Base-by-base conservation (phyloP, 1,140 invertebrate genomes). In the Leptopilina boulardi region DNA sequence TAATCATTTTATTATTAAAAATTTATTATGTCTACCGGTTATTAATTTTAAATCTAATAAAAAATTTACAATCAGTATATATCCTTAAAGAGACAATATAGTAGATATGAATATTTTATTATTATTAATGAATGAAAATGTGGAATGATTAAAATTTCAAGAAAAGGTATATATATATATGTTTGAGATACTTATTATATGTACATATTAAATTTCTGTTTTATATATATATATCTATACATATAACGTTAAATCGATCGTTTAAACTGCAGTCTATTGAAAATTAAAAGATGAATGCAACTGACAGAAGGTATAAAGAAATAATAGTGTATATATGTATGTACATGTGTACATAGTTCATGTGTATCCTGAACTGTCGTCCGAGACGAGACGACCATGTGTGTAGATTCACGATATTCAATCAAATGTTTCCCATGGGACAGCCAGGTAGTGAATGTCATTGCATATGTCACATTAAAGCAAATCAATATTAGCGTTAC, bases 381-480 rank as follows among this genome's bases (percentile, higher is more conserved):
- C 47, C 47, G 47, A 18, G 47, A 18, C 47, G n/a, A 51, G 13
- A 51, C 47, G 47, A 51, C 47, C 15, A 51, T 51, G 47, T 51
- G 47, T 51, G 9, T 44, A 51, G 47, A 51, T 51, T 51, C 47
- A 51, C 15, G 47, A 51, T 51, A 51, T 51, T 51, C 47, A 51
- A 51, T 51, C 47, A 51, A 51, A 51, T 51, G n/a, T 51, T 51
- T 51, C 47, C 47, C 47, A 51, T 8, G 47, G 47, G 47, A 51
- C 47, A 51, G 47, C n/a, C 47, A 51, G 47, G 47, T 51, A 51
- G 15, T 18, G 47, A 51, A 51, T 18, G 47, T 51, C 47, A 51
- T 44, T 44, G 13, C 42, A 44, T 51, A 51, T 51, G 47, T 51
- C 47, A 51, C 47, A 51, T 51, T 51, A 51, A 51, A 51, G 47